A percentile compares a stretch with the other conserved stretches of the same genome.
These are phyloP conservation scores for Troides aeacus DNA, from an alignment of 2,888 invertebrate species.

Conservation along the genomic window DNA sequence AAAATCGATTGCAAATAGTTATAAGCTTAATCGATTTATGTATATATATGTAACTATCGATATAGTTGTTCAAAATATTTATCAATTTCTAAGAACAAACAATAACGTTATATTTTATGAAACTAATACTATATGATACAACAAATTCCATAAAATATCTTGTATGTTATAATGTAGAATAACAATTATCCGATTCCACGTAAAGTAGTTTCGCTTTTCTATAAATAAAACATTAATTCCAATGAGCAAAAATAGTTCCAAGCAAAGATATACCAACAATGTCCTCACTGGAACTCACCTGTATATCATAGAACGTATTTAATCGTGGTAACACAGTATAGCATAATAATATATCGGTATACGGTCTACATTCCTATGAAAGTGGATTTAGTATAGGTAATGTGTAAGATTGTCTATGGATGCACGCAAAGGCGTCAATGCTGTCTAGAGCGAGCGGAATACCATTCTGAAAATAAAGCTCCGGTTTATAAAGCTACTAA, in stretches of 20 bases:
- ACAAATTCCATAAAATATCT: not conserved
- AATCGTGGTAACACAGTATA: not conserved
- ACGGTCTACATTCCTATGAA: conserved; percentile 26
- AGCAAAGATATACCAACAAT: conserved; percentile 40
- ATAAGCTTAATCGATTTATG: too few species aligned
- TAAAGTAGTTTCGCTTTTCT: conserved; percentile 24
- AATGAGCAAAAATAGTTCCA: conserved; percentile 38
- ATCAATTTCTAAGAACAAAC: too few species aligned
- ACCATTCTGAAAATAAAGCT: conserved; percentile 53
- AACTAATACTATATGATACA: not conserved
- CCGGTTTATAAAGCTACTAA: conserved; percentile 43
- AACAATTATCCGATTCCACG: conserved; percentile 7
- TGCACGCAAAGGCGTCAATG: conserved; percentile 46
- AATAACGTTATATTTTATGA: too few species aligned
- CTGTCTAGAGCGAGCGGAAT: conserved; percentile 51
- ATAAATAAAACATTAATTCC: conserved; percentile 42
- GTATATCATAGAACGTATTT: conserved; percentile 7
- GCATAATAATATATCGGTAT: not conserved
- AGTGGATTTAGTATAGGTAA: conserved; percentile 9
- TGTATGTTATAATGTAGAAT: conserved; percentile 9
- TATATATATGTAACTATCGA: too few species aligned
- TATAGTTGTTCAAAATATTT: too few species aligned
- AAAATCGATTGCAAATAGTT: too few species aligned
- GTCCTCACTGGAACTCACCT: conserved; percentile 35
- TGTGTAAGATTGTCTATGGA: conserved; percentile 33